Evolutionary conservation across 2,888 invertebrate genomes (phyloP).

Genomic region (Reticulitermes lucifugus): DNA sequence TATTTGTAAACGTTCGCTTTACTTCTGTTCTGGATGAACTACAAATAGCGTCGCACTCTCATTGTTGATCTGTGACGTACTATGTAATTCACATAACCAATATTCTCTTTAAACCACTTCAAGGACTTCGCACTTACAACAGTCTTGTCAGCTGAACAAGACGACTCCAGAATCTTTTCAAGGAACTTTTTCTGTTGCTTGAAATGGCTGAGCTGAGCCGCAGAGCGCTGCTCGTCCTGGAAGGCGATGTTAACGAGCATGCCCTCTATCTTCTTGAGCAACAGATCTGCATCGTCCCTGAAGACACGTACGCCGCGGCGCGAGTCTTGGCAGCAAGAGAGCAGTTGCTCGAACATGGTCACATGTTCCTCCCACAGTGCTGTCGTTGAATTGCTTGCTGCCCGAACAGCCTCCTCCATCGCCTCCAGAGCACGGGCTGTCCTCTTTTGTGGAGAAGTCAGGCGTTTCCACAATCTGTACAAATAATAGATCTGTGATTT

Average conservation of each 20-base stretch:
- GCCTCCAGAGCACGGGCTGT: conserved; percentile 59
- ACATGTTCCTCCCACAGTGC: conserved; percentile 56
- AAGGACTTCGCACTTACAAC: background rate
- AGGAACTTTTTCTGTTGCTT: conserved; percentile 54
- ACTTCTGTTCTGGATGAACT: too few species aligned
- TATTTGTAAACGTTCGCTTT: too few species aligned
- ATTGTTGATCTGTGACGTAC: too few species aligned
- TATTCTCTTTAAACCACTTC: too few species aligned
- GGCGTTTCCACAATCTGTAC: conserved; percentile 56
- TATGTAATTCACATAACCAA: too few species aligned
- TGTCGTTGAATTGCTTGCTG: conserved; percentile 59
- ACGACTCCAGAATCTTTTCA: conserved; percentile 38
- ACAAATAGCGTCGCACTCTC: too few species aligned
- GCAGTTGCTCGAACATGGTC: conserved; percentile 52
- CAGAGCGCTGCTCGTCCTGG: conserved; percentile 39
- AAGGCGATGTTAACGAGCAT: conserved; percentile 53
- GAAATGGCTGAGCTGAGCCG: conserved; percentile 47
- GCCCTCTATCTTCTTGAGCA: conserved; percentile 60
- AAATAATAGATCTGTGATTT: too few species aligned
- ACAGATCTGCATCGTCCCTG: conserved; percentile 59
- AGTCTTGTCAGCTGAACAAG: background rate
- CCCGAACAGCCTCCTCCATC: conserved; percentile 58
- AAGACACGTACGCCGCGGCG: conserved; percentile 59
- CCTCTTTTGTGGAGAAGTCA: conserved; percentile 58
- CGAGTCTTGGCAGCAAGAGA: conserved; percentile 58